Evolutionary conservation across 1,140 invertebrate species (phyloP), one percentile per base, ranked within the genome.

Genomic region (Lordiphosa collinella): DNA sequence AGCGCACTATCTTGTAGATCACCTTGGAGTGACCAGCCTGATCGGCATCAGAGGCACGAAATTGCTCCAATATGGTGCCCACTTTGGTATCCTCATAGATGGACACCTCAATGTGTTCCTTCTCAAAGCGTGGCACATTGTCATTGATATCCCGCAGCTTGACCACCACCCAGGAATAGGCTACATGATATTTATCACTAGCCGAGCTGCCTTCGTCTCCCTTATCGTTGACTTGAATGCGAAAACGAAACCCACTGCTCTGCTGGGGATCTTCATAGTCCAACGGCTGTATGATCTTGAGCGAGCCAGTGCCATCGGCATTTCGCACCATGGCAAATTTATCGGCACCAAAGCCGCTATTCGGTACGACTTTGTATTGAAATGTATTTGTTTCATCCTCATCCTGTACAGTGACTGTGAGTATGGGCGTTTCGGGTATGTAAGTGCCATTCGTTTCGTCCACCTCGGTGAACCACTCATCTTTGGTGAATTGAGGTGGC

Each of bases 251-350:
- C 11, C 92, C 92, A 61, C 90, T 90, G 37, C 91, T 90, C 67
- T 92, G 91, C 52, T 90, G 79, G 7, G 88, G 89, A 87, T 92
- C 91, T 86, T 92, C 92, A 63, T 90, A 92, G 82, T 92, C 92
- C 10, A 92, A 78, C 0, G 91, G 91, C 71, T 93, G 92, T 22
- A 92, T 91, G 48, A 93, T 92, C 87, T 92, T 93, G n/a, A 93
- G 87, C 0, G 92, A 93, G 3, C 92, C 92, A 0, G 92, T 93
- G 1, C 92, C 92, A 76, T 93, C 92, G 48, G 89, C 91, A 71
- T 93, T 93, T 18, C 91, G 89, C 3, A 93, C 91, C 92, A 93
- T 93, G 10, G 91, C 91, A 75, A 93, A 93, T 69, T 92, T 93
- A 53, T 93, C 92, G 7, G 92, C 91, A 7, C 92, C 92, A 67